A percentile compares a stretch with the other conserved stretches of the same genome.
Evolutionary conservation across 2,797 vertebrate genomes (phyloP).

Genomic region (Busarellus nigricollis): DNA sequence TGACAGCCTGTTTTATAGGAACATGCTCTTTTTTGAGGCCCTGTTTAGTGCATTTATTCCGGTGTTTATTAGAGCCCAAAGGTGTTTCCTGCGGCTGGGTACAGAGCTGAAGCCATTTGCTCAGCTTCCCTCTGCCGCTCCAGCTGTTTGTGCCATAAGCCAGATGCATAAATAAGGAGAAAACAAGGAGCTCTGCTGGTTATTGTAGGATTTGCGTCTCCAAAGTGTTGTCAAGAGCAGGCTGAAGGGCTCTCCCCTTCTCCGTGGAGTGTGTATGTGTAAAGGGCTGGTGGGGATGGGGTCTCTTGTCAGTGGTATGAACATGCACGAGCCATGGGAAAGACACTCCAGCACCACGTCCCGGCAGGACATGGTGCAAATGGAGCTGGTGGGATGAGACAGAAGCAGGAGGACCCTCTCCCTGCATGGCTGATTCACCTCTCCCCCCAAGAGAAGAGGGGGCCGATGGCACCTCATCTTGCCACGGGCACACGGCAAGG

Average conservation of each 20-base stretch:
- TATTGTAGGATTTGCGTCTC: not conserved
- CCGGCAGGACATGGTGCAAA: not conserved
- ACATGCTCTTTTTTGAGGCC: not conserved
- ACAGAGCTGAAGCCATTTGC: not conserved
- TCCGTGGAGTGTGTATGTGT: fast-evolving
- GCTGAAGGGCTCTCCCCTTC: not conserved
- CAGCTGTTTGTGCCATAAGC: not conserved
- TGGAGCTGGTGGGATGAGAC: not conserved
- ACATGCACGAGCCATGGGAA: fast-evolving
- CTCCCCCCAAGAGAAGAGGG: not conserved
- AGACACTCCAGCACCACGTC: not conserved
- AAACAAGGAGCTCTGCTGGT: not conserved
- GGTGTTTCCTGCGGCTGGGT: not conserved
- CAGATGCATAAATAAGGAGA: not conserved
- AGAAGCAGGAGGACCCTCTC: not conserved
- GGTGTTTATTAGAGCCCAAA: not conserved
- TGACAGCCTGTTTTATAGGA: not conserved
- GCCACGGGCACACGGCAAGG: fast-evolving
- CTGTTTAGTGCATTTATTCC: not conserved
- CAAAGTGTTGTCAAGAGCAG: not conserved
- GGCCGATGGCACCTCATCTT: not conserved
- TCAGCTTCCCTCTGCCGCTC: not conserved
- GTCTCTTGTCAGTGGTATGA: fast-evolving
- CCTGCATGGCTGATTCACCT: not conserved
- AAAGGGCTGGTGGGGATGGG: not conserved